Percentiles rank a stretch among this genome's conserved stretches.
Evolutionary conservation across 1,140 invertebrate genomes (phyloP).

Genomic region (Nomia melanderi): DNA sequence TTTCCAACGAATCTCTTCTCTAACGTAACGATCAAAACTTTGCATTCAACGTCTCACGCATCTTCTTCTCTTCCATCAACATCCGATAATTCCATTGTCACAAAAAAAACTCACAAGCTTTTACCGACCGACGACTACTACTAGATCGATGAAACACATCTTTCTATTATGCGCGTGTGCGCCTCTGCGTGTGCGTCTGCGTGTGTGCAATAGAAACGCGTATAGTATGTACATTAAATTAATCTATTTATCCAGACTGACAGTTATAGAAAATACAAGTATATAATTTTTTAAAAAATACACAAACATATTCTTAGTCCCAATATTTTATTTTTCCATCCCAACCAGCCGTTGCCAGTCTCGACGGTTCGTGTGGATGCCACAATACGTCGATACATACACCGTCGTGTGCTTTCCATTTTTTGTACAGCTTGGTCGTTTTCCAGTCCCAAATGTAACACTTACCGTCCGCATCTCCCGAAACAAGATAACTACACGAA

Average conservation of each 20-base stretch:
- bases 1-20: neutral
- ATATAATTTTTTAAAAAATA: neutral
- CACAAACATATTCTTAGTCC: constrained; percentile 86
- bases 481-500: constrained; percentile 93
- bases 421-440: constrained; percentile 97
- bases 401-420: constrained; percentile 99
- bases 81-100: no score
- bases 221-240: neutral
- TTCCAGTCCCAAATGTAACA: constrained; percentile 99
- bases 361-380: constrained; percentile 99
- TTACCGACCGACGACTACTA: no score
- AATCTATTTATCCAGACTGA: constrained; percentile 13
- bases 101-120: neutral
- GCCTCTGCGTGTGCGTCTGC: no score
- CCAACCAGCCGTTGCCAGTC: constrained; percentile 98
- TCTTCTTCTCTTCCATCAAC: no score
- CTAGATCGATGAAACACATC: neutral
- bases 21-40: no score
- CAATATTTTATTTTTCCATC: constrained; percentile 99
- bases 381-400: constrained; percentile 97
- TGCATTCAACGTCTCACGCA: no score
- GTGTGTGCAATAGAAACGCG: neutral
- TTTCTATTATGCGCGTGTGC: no score
- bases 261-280: constrained; percentile 20
- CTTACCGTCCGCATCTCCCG: constrained; percentile 99